phyloP scores from a whole-genome alignment of 2,113 vertebrate genomes.

The Thamnophis sirtalis region DNA sequence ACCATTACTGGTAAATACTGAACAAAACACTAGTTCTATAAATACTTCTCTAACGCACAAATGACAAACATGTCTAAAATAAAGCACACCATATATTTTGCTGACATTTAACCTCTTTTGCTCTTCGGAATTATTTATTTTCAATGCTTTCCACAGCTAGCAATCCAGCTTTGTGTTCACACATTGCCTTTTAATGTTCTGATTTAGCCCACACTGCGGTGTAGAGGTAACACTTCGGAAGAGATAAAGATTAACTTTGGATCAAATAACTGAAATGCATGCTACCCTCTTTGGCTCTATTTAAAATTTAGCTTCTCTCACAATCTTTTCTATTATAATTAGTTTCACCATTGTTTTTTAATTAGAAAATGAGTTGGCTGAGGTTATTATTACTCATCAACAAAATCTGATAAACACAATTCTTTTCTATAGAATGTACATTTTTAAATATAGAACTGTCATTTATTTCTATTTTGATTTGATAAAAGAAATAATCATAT shows the following conservation, averaged over 20 bases:
- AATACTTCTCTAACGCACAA: neutral
- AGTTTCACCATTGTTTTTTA: neutral
- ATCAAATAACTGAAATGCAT: neutral
- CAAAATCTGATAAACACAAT: neutral
- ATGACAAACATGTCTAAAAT: neutral
- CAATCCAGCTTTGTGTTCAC: neutral
- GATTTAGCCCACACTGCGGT: neutral
- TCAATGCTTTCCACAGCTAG: neutral
- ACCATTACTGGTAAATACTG: neutral
- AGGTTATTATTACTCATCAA: neutral
- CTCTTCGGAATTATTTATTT: neutral
- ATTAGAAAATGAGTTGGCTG: neutral
- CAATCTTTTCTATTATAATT: neutral
- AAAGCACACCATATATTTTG: neutral
- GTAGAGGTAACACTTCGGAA: neutral
- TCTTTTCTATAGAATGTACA: neutral
- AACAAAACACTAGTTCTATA: neutral
- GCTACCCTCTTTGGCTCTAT: neutral
- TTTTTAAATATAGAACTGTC: neutral
- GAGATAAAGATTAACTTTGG: neutral
- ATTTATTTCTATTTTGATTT: neutral
- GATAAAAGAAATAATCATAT: neutral
- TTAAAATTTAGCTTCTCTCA: neutral
- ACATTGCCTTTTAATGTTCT: conserved; percentile 1
- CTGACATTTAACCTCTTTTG: neutral